A percentile compares a stretch with the other conserved stretches of the same genome.
These are phyloP conservation scores for Aspidiotus rigidus DNA, from an alignment of 2,888 invertebrate species.

Conservation along the genomic window DNA sequence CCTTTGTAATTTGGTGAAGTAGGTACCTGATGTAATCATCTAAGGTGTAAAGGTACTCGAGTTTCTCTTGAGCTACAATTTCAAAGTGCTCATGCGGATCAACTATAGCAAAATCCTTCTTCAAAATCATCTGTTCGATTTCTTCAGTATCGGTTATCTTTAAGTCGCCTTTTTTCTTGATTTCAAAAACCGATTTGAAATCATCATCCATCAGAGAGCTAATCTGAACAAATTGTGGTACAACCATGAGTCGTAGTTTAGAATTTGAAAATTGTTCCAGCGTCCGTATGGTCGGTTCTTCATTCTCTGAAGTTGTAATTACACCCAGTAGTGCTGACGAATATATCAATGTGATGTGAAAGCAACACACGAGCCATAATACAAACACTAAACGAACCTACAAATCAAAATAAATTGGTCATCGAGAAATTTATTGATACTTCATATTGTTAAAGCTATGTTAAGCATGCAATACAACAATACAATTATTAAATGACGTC, in stretches of 20 bases:
- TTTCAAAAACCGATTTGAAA: slow-evolving; percentile 6
- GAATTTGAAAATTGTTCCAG: slow-evolving; percentile 23
- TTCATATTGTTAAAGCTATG: no score
- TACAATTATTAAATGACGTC: no score
- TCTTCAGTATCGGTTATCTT: slow-evolving; percentile 8
- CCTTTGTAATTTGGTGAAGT: neutral
- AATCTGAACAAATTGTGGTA: slow-evolving; percentile 34
- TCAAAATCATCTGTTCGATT: slow-evolving; percentile 17
- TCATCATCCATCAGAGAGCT: slow-evolving; percentile 32
- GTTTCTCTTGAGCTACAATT: slow-evolving; percentile 5
- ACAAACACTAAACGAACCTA: slow-evolving; percentile 31
- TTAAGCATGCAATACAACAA: no score
- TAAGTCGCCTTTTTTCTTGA: slow-evolving; percentile 6
- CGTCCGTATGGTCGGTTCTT: slow-evolving; percentile 27
- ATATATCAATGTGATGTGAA: slow-evolving; percentile 35
- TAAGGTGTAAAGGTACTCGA: slow-evolving; percentile 17
- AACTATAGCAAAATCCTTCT: slow-evolving; percentile 31
- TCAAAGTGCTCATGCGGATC: slow-evolving; percentile 35
- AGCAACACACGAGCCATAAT: slow-evolving; percentile 32
- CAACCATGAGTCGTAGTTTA: slow-evolving; percentile 26
- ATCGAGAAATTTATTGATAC: no score
- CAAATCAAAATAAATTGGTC: no score
- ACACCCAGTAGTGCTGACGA: slow-evolving; percentile 34
- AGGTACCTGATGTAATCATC: slow-evolving; percentile 21
- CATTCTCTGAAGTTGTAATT: slow-evolving; percentile 30